Base-by-base conservation (phyloP, 2,888 invertebrate genomes). In the Imbricaverruca yamaguchii region DNA sequence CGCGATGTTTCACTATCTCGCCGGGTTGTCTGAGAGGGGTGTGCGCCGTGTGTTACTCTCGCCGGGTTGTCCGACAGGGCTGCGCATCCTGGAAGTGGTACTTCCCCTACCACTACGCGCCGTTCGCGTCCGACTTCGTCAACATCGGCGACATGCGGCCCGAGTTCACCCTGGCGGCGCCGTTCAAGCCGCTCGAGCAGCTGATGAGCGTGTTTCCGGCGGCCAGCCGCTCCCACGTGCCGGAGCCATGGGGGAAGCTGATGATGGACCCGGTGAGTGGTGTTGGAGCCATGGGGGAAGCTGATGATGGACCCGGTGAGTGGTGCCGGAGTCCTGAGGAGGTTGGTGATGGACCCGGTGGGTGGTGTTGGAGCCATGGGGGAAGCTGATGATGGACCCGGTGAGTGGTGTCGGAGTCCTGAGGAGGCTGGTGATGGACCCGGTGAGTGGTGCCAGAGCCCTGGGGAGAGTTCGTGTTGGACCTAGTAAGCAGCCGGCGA, bases 61-160 rank as follows among this genome's bases (percentile, higher is more conserved):
- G 80, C 82, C 84, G 25, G 80, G 39, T 89, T 7, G 59, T 13
- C 59, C 59, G 11, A 8, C 74, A 74, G 91, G 98, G 99, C 81
- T 99, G 98, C 89, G 95, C 97, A 63, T 96, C 96, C 25, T 99
- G 99, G 99, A 95, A 98, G 89, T 99, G 99, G 99, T 99, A 97
- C 89, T 99, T 96, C 88, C 99, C 99, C 0, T 99, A 97, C 88
- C 99, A 99, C 89, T 99, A 99, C 89, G 98, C 99, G 25, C 99
- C 99, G 12, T 99, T 99, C 89, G 99, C 99, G 8, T 98, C 98
- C 0, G 99, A 99, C 89, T 99, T 99, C 89, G 91, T 95, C 82
- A 94, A 97, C 87, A 93, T 99, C 81, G 91, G 92, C 81, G 93
- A 94, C 0, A 89, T 97, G 0, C 92, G 93, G 79, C 94, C 94